These are phyloP conservation scores for Neopelma chrysocephalum DNA, from an alignment of 2,797 vertebrate genomes.

Conservation along the genomic window DNA sequence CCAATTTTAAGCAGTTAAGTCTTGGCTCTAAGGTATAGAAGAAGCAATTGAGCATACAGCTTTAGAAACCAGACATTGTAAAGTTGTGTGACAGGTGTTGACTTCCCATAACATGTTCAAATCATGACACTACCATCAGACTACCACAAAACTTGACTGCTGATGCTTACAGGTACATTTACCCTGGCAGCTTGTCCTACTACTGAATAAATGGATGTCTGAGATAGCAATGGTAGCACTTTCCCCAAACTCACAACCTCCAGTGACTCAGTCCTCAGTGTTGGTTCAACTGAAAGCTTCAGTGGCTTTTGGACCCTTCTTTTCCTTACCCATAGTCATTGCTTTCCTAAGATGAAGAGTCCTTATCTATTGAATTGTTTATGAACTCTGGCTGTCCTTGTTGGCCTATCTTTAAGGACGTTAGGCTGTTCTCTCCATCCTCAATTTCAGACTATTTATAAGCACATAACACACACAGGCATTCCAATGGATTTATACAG, in stretches of 20 bases:
- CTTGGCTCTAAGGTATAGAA: background rate
- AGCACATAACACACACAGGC: background rate
- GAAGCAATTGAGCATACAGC: background rate
- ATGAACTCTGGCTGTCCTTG: background rate
- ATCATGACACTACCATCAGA: background rate
- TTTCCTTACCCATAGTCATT: background rate
- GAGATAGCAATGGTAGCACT: fast-evolving
- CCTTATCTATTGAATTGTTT: background rate
- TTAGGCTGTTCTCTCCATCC: background rate
- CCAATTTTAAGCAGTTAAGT: background rate
- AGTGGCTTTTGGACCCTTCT: background rate
- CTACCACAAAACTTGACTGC: background rate
- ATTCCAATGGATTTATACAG: background rate
- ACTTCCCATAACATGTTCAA: background rate
- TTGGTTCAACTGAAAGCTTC: background rate
- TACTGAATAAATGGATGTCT: background rate
- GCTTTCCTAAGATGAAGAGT: background rate
- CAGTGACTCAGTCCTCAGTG: background rate
- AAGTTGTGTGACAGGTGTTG: background rate
- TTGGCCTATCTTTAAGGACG: background rate
- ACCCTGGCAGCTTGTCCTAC: background rate
- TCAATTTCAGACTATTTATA: background rate
- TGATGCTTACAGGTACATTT: background rate
- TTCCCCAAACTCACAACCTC: background rate
- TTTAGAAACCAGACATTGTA: background rate